These are phyloP conservation scores for Sternotherus odoratus DNA, from an alignment of 2,797 vertebrate genomes.

Conservation along the genomic window DNA sequence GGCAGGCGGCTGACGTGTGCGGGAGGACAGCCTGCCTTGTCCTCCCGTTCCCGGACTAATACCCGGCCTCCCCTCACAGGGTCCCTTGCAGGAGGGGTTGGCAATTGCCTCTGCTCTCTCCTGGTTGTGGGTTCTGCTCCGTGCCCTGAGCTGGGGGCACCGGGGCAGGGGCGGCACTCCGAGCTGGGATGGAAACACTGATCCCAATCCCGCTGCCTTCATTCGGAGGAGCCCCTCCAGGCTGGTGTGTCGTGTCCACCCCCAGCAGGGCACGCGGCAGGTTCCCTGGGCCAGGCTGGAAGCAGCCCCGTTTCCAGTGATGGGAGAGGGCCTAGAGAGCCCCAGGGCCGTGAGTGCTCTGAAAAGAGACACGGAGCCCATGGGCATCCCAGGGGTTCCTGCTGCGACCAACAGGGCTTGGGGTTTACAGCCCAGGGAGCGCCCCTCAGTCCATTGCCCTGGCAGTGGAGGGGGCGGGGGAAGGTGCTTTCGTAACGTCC, in stretches of 20 bases:
- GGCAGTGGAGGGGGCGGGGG: too few species aligned
- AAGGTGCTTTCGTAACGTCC: too few species aligned
- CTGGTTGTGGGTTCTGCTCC: neutral
- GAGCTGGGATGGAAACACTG: neutral
- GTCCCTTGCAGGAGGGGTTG: constrained; percentile 56
- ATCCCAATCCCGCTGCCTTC: neutral
- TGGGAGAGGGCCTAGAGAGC: too few species aligned
- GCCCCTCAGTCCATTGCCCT: too few species aligned
- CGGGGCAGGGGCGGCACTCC: neutral
- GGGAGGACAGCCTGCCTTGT: too few species aligned
- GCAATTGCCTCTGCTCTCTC: constrained; percentile 54
- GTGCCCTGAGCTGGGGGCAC: neutral
- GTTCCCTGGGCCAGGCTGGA: too few species aligned
- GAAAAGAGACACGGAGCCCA: too few species aligned
- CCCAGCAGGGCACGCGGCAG: too few species aligned
- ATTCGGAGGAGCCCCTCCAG: neutral
- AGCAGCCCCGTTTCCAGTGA: too few species aligned
- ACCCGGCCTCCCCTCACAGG: constrained; percentile 71
- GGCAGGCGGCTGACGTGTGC: neutral
- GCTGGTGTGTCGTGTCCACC: too few species aligned
- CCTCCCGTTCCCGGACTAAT: neutral
- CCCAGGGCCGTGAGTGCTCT: too few species aligned
- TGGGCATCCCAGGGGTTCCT: neutral
- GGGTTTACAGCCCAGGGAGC: neutral
- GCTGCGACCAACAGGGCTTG: neutral